Percentiles rank a stretch among this genome's conserved stretches.
phyloP scores from a whole-genome alignment of 2,888 invertebrate species.

The Xestia c-nigrum region DNA sequence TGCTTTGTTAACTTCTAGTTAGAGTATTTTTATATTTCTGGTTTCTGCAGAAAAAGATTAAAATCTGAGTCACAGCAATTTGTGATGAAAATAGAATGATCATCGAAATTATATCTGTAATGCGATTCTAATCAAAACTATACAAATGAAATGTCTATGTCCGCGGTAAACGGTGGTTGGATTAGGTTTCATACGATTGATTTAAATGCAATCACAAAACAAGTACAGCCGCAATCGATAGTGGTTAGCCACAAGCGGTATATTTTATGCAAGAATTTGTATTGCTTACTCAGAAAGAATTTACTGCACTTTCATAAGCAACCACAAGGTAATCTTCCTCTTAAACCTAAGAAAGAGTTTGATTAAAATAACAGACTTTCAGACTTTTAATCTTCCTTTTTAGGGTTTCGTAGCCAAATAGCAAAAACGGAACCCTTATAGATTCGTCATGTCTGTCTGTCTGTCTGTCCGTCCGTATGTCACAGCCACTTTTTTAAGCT shows the following conservation, averaged over 20 bases:
- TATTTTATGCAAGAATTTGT: not conserved
- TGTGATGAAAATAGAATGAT: not conserved
- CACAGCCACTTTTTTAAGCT: too few species aligned
- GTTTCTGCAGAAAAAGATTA: not conserved
- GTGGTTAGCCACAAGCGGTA: constrained; percentile 15
- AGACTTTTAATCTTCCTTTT: not conserved
- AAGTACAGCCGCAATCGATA: not conserved
- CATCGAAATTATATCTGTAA: not conserved
- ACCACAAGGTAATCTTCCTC: not conserved
- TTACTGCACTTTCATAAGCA: not conserved
- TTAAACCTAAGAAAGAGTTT: not conserved
- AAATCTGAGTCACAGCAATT: not conserved
- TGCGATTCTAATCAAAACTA: not conserved
- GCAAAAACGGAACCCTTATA: too few species aligned
- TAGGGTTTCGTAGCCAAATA: too few species aligned
- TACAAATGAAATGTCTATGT: not conserved
- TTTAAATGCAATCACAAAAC: not conserved
- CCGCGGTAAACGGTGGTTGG: not conserved
- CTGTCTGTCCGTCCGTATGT: too few species aligned
- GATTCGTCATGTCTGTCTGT: too few species aligned
- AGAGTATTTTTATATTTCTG: not conserved
- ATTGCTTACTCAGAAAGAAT: not conserved
- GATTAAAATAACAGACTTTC: not conserved
- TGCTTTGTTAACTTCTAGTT: constrained; percentile 1
- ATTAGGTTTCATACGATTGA: constrained; percentile 8